These are phyloP conservation scores for Rotaria macrura DNA, from an alignment of 2,888 invertebrate genomes.

Conservation along the genomic window DNA sequence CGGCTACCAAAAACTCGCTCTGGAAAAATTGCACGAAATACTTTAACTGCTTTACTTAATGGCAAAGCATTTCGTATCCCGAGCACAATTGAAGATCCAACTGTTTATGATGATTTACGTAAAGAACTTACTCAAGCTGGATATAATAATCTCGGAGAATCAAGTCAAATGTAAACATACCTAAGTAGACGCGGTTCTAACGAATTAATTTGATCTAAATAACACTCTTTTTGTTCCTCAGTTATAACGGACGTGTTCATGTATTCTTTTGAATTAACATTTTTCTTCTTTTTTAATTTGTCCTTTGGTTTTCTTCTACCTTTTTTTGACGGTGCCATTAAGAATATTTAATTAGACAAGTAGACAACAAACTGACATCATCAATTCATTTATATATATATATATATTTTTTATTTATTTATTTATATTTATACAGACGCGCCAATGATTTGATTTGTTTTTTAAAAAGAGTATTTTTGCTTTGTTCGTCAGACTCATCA, in stretches of 20 bases:
- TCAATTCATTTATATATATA: background rate
- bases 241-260: background rate
- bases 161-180: conserved; percentile 9
- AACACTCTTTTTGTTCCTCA: conserved; percentile 8
- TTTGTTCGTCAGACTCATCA: background rate
- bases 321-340: background rate
- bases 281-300: background rate
- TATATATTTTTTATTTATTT: too few relatives aligned
- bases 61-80: conserved; percentile 67
- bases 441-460: background rate
- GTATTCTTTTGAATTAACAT: background rate
- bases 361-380: background rate
- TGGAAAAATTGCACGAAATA: conserved; percentile 69
- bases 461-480: background rate
- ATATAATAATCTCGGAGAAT: conserved; percentile 14
- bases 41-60: conserved; percentile 71
- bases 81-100: conserved; percentile 74
- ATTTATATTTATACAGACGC: background rate
- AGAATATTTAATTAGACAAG: background rate
- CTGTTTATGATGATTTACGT: conserved; percentile 68
- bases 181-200: background rate
- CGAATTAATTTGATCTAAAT: background rate
- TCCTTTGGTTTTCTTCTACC: background rate
- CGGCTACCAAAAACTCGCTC: conserved; percentile 77
- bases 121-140: conserved; percentile 53